A percentile compares a stretch with the other conserved stretches of the same genome.
These are phyloP conservation scores for Tanytarsus gracilentus DNA, from an alignment of 2,888 invertebrate genomes.

Conservation along the genomic window DNA sequence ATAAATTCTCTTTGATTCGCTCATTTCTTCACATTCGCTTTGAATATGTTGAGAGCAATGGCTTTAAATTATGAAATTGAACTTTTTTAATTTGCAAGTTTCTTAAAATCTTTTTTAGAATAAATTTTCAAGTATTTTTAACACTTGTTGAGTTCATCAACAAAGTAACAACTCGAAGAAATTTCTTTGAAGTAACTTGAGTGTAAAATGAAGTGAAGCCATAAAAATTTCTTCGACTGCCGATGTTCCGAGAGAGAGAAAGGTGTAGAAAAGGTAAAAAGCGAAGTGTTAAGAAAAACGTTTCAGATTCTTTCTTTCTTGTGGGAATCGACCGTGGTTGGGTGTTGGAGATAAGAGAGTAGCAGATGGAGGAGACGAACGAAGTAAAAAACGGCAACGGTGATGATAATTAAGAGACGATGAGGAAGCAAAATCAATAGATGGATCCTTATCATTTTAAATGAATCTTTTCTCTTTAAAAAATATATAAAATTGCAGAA, in stretches of 20 bases:
- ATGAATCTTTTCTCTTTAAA: conserved; percentile 10
- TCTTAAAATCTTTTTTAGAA: too few species aligned
- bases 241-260: neutral
- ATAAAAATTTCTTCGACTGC: conserved; percentile 7
- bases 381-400: conserved; percentile 12
- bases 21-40: too few species aligned
- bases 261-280: neutral
- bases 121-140: too few species aligned
- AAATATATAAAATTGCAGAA: conserved; percentile 18
- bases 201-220: neutral
- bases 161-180: neutral
- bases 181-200: neutral
- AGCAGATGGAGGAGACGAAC: neutral
- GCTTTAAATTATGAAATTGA: too few species aligned
- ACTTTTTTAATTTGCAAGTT: too few species aligned
- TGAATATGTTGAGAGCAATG: too few species aligned
- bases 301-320: neutral
- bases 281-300: conserved; percentile 16
- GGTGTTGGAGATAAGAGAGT: neutral
- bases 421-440: conserved; percentile 29
- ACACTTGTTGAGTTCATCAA: conserved; percentile 1
- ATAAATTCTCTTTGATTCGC: too few species aligned
- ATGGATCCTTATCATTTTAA: conserved; percentile 14
- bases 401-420: conserved; percentile 29
- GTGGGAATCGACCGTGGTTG: neutral